These are phyloP conservation scores for Synodontis membranacea DNA, from an alignment of 2,113 vertebrate species.

Conservation along the genomic window DNA sequence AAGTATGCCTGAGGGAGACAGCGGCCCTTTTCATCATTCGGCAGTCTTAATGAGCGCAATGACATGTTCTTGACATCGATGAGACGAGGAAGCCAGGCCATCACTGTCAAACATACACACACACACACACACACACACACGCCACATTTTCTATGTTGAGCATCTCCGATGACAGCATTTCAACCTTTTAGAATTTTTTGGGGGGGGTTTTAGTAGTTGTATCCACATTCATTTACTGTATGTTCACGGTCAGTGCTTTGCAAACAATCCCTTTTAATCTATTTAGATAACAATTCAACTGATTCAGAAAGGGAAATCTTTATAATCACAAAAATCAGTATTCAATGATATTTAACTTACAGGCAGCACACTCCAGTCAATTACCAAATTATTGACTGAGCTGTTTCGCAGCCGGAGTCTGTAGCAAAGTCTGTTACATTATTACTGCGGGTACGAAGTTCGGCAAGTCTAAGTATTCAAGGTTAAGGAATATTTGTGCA, in stretches of 20 bases:
- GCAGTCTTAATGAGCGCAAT: conserved; percentile 72
- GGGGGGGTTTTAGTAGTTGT: conserved; percentile 1
- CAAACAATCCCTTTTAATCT: background rate
- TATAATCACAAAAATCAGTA: background rate
- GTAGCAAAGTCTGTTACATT: conserved; percentile 45
- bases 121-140: conserved; percentile 55
- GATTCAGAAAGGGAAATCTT: background rate
- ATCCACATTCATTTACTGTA: background rate
- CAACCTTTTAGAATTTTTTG: background rate
- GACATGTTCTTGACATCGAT: conserved; percentile 67
- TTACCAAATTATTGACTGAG: conserved; percentile 47
- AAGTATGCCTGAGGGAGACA: conserved; percentile 45
- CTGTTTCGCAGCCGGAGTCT: conserved; percentile 23
- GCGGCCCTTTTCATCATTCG: conserved; percentile 53
- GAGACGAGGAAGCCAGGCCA: conserved; percentile 64
- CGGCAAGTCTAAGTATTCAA: background rate
- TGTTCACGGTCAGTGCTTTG: background rate
- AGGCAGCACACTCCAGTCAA: background rate
- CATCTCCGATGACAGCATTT: conserved; percentile 59
- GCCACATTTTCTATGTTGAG: conserved; percentile 67
- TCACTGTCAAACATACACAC: conserved; percentile 60
- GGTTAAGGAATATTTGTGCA: background rate
- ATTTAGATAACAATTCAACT: background rate
- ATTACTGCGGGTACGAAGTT: conserved; percentile 27
- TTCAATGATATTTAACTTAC: conserved; percentile 9